Evolutionary conservation across 2,113 vertebrate genomes (phyloP).

Genomic region (Neodon shergylaensis): DNA sequence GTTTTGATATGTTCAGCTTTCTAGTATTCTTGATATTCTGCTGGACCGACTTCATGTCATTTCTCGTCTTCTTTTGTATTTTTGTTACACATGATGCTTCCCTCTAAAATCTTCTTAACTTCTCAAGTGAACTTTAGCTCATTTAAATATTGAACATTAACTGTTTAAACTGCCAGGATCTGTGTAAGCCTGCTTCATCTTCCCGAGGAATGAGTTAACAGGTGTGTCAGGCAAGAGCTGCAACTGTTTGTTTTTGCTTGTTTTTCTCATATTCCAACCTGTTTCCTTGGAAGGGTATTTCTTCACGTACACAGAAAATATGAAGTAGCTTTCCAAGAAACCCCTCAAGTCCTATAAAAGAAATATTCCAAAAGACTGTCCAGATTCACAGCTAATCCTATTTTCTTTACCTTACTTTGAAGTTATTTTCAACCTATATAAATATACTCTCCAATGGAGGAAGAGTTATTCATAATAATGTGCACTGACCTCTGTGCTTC

Average conservation of each 20-base stretch:
- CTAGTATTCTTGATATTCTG: background rate
- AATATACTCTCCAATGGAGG: background rate
- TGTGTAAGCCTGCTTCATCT: background rate
- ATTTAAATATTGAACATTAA: background rate
- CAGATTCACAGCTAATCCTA: background rate
- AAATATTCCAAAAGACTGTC: background rate
- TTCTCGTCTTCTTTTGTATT: background rate
- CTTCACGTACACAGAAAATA: background rate
- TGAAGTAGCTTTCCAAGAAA: background rate
- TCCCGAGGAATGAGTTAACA: background rate
- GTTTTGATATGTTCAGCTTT: background rate
- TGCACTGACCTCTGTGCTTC: background rate
- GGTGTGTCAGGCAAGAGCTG: background rate
- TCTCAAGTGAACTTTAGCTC: background rate
- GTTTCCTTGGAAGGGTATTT: background rate
- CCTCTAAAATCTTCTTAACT: background rate
- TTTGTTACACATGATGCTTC: background rate
- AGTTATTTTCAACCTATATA: background rate
- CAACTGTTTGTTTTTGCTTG: background rate
- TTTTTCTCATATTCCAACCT: background rate
- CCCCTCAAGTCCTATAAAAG: background rate
- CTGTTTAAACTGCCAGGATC: background rate
- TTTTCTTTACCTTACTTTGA: conserved; percentile 1
- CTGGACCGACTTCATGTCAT: background rate
- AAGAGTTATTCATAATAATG: background rate